phyloP scores from a whole-genome alignment of 2,113 vertebrate genomes.

The Chelonoidis abingdonii region DNA sequence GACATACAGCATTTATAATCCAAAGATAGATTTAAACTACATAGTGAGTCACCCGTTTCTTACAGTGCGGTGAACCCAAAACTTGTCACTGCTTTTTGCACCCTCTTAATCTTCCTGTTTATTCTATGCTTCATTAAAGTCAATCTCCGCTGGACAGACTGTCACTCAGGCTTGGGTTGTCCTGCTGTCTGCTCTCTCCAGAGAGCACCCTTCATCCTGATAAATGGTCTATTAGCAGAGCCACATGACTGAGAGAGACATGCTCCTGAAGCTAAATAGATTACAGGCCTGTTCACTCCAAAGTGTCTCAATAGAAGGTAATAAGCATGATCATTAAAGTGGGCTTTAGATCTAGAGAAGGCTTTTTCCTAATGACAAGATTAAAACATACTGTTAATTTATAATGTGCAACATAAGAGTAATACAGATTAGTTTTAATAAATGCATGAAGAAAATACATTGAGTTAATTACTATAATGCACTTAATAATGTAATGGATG shows the following conservation, averaged over 20 bases:
- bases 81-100: conserved; percentile 78
- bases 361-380: neutral
- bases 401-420: neutral
- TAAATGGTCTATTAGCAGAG: conserved; percentile 75
- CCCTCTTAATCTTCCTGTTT: conserved; percentile 84
- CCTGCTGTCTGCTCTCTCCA: conserved; percentile 74
- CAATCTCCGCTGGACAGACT: conserved; percentile 78
- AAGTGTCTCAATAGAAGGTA: conserved; percentile 35
- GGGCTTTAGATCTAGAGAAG: conserved; percentile 23
- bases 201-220: conserved; percentile 83
- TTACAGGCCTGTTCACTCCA: conserved; percentile 52
- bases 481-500: fast-evolving
- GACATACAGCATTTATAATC: conserved; percentile 47
- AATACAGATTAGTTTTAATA: neutral
- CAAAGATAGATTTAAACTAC: conserved; percentile 62
- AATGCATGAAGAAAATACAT: neutral
- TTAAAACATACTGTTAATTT: conserved; percentile 10
- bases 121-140: conserved; percentile 85
- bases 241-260: conserved; percentile 66
- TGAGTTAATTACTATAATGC: neutral
- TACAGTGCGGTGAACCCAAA: conserved; percentile 72
- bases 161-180: conserved; percentile 74
- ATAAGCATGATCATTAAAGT: conserved; percentile 50
- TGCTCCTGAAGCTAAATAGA: conserved; percentile 75
- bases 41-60: conserved; percentile 51